Evolutionary conservation across 2,888 invertebrate genomes (phyloP).

Genomic region (Incurvaria masculella): DNA sequence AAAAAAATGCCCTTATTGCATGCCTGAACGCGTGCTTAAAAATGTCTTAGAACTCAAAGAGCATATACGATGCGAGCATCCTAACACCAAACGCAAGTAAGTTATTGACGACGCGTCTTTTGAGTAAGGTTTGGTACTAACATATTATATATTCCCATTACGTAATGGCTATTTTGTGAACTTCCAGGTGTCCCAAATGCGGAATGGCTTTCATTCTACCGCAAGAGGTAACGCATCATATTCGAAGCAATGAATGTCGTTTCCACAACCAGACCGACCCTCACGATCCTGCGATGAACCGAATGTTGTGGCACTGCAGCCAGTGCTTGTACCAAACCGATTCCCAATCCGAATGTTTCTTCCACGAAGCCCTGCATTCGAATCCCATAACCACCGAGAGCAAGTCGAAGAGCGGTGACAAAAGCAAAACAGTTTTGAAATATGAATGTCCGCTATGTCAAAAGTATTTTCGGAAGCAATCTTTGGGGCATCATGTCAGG

Average conservation of each 20-base stretch:
- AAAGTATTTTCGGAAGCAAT: conserved; percentile 61
- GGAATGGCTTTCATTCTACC: conserved; percentile 65
- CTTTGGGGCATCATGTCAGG: conserved; percentile 66
- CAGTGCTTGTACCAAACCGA: conserved; percentile 61
- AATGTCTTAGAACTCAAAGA: conserved; percentile 58
- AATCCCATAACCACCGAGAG: conserved; percentile 27
- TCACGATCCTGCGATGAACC: conserved; percentile 21
- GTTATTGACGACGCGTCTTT: conserved; percentile 16
- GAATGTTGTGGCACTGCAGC: conserved; percentile 53
- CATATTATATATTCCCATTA: conserved; percentile 1
- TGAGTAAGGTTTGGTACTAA: neutral
- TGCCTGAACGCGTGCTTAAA: conserved; percentile 36
- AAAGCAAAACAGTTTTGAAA: conserved; percentile 35
- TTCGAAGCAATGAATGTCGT: conserved; percentile 59
- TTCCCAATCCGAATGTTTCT: conserved; percentile 68
- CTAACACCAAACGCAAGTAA: conserved; percentile 62
- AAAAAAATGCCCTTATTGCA: conserved; percentile 62
- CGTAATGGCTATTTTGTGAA: conserved; percentile 7
- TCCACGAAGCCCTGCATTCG: conserved; percentile 67
- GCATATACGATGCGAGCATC: conserved; percentile 61
- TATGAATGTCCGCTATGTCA: conserved; percentile 68
- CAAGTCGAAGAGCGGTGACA: conserved; percentile 24
- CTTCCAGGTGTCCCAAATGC: conserved; percentile 67
- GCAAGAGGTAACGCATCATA: conserved; percentile 73
- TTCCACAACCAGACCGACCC: conserved; percentile 22